Evolutionary conservation across 64 coral and sea anemone genomes (phyloP).

Genomic region (Montipora cactus): DNA sequence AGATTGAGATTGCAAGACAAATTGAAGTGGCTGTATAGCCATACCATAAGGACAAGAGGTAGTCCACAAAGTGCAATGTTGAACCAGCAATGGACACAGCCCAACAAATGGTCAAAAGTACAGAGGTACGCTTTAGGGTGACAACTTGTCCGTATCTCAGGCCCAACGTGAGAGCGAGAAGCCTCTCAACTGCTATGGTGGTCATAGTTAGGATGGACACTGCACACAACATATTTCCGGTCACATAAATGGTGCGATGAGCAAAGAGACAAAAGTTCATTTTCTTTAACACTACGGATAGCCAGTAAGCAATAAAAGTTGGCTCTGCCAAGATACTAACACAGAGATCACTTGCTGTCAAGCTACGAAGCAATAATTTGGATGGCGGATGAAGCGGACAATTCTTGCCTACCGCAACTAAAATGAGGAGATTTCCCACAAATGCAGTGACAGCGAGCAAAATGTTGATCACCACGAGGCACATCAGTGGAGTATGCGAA

Average conservation of each 20-base stretch:
- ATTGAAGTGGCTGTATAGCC: neutral
- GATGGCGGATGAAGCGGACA: slow-evolving; percentile 2
- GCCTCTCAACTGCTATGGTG: slow-evolving; percentile 19
- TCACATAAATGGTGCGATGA: neutral
- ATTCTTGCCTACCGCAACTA: neutral
- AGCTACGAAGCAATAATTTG: slow-evolving; percentile 7
- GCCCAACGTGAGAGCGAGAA: neutral
- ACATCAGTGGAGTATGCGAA: neutral
- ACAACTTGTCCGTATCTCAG: neutral
- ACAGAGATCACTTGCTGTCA: slow-evolving; percentile 5
- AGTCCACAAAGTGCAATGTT: neutral
- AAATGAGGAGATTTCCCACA: neutral
- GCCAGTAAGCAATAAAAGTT: neutral
- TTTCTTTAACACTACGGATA: neutral
- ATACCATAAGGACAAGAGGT: neutral
- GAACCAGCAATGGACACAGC: neutral
- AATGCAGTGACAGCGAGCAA: neutral
- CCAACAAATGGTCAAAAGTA: neutral
- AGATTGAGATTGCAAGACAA: neutral
- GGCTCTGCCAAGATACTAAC: neutral
- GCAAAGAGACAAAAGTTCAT: neutral
- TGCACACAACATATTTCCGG: neutral
- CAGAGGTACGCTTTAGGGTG: neutral
- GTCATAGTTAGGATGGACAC: slow-evolving; percentile 4
- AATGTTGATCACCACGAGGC: neutral